Base-by-base conservation (phyloP, 2,797 vertebrate species). In the Chelidonichthys spinosus region DNA sequence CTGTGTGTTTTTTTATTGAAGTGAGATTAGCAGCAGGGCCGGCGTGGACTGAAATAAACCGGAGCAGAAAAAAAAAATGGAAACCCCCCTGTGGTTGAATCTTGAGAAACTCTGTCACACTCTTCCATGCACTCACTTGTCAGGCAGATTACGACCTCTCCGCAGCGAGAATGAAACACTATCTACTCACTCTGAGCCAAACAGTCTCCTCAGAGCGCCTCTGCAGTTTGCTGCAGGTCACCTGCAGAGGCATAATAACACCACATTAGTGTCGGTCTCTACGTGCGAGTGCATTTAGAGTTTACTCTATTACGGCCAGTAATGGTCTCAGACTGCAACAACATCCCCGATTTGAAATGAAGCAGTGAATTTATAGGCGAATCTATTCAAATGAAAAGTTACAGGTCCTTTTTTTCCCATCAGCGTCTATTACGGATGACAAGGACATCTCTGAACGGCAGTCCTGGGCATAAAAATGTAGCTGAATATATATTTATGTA, bases 191-290 rank as follows among this genome's bases (percentile, higher is more conserved):
- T 56, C 1, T 7, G 49, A 66, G 18, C 25, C 25, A 70, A 47
- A 32, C 64, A 82, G 79, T 87, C 77, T 72, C 80, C 79, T 90
- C 83, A 86, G 25, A 25, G 25, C 67, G 60, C 69, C 76, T 84
- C 75, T 74, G 76, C 75, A 79, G 75, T 58, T 63, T 72, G 69
- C 82, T 87, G 79, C 74, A 66, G 86, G 83, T 87, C 72, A 85
- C 78, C 83, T 87, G 66, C 74, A 47, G 53, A 68, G 63, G 65
- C 77, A 74, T 89, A 88, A 91, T 92, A 87, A 90, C 67, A 82
- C 81, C 79, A 70, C 63, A 92, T 92, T 88, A 89, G 76, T 79
- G 70, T 90, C 83, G 83, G 72, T 72, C 49, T 77, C 33, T 42
- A 69, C 53, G 63, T 11, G 33, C 7, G 7, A 1, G 63, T 54